These are phyloP conservation scores for Sericinus montela DNA, from an alignment of 2,888 invertebrate genomes.

Conservation along the genomic window DNA sequence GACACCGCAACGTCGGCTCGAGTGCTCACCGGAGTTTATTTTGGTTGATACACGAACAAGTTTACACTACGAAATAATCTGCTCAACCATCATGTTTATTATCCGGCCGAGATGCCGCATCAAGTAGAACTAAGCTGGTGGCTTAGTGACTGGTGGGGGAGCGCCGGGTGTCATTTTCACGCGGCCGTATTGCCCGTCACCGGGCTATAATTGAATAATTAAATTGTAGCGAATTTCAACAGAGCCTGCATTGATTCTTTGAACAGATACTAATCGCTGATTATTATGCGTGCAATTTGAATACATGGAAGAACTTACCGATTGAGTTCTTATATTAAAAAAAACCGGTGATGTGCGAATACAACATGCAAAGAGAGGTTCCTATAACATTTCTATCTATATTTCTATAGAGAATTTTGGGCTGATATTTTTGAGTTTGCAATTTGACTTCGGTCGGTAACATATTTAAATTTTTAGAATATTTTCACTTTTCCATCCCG, in stretches of 20 bases:
- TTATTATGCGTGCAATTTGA: no score
- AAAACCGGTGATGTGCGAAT: no score
- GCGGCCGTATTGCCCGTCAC: constrained; percentile 53
- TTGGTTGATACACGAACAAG: constrained; percentile 54
- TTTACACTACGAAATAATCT: constrained; percentile 49
- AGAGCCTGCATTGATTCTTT: constrained; percentile 43
- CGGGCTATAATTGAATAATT: constrained; percentile 62
- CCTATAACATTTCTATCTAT: no score
- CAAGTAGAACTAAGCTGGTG: constrained; percentile 38
- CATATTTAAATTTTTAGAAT: no score
- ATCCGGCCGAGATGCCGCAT: constrained; percentile 42
- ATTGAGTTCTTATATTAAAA: no score
- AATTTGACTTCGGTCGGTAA: no score
- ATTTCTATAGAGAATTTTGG: no score
- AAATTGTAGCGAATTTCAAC: constrained; percentile 56
- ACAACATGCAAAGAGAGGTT: no score
- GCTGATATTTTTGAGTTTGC: no score
- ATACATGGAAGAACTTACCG: no score
- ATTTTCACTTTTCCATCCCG: no score
- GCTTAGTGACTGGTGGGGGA: constrained; percentile 34
- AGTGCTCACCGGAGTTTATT: constrained; percentile 38
- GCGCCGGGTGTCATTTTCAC: constrained; percentile 58
- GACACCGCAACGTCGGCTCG: constrained; percentile 22
- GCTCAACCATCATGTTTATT: constrained; percentile 54
- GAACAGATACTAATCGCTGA: neutral